Conservation (phyloP, 2,888 invertebrate species). For the Elysia crispata region DNA sequence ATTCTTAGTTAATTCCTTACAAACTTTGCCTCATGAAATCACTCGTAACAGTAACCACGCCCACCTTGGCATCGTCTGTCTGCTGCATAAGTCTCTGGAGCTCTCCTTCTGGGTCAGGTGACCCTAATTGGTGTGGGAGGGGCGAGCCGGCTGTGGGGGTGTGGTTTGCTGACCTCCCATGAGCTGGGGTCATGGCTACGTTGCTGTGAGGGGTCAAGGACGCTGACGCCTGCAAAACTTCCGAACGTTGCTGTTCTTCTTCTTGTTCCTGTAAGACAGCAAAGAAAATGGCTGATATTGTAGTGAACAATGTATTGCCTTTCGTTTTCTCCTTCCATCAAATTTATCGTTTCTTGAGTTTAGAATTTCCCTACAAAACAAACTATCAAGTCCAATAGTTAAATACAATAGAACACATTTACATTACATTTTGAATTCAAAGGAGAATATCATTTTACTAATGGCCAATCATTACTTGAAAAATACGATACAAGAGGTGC, state of each 20-base stretch:
- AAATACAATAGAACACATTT: no score
- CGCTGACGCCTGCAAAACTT: not conserved
- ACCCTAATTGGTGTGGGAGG: conserved; percentile 38
- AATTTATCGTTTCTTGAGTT: no score
- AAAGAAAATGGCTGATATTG: not conserved
- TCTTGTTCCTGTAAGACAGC: conserved; percentile 32
- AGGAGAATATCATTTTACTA: no score
- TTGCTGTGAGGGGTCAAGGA: not conserved
- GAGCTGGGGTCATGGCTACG: not conserved
- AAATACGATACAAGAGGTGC: no score
- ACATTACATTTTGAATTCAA: no score
- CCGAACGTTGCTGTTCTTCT: not conserved
- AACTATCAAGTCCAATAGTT: no score
- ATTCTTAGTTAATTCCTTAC: no score
- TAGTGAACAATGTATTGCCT: not conserved
- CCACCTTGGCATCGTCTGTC: conserved; percentile 75
- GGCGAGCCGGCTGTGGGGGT: conserved; percentile 48
- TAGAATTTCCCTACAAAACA: no score
- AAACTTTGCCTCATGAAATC: no score
- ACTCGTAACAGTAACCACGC: no score
- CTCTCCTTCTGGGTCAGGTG: conserved; percentile 62
- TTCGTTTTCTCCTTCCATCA: no score
- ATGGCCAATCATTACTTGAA: no score
- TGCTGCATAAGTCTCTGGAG: conserved; percentile 69
- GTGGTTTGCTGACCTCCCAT: conserved; percentile 43